These are phyloP conservation scores for Iphiclides podalirius DNA, from an alignment of 2,888 invertebrate species.

Conservation along the genomic window DNA sequence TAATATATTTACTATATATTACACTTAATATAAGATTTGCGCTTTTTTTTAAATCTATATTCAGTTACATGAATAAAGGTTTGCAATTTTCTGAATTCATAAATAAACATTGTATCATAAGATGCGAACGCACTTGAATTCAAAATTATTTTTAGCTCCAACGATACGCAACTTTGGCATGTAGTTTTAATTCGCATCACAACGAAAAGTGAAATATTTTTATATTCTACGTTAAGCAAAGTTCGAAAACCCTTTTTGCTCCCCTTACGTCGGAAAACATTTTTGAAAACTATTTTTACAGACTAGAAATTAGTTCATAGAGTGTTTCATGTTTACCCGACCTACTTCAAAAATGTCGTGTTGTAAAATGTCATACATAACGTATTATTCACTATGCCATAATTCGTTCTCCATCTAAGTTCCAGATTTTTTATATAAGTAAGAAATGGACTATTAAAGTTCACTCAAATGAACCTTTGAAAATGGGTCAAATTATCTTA, in stretches of 20 bases:
- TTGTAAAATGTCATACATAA: too few species aligned
- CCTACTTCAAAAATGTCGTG: constrained; percentile 14
- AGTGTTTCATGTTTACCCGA: constrained; percentile 12
- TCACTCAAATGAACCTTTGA: too few species aligned
- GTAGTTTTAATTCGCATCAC: constrained; percentile 13
- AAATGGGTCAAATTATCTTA: constrained; percentile 9
- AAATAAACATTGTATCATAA: background rate
- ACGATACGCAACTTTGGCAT: constrained; percentile 10
- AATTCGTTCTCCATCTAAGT: too few species aligned
- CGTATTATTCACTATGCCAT: too few species aligned
- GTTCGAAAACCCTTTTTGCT: constrained; percentile 19
- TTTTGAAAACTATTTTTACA: constrained; percentile 19
- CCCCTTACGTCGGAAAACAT: constrained; percentile 11
- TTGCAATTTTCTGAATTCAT: too few species aligned
- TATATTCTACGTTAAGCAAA: constrained; percentile 19
- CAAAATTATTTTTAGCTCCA: constrained; percentile 3
- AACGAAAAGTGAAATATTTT: constrained; percentile 17
- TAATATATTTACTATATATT: too few species aligned
- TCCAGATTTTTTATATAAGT: too few species aligned
- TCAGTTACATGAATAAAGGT: too few species aligned
- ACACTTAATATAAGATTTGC: too few species aligned
- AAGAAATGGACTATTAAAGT: too few species aligned
- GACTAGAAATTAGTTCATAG: constrained; percentile 15
- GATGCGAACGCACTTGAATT: background rate
- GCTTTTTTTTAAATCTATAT: too few species aligned